A percentile compares a stretch with the other conserved stretches of the same genome.
Conservation (phyloP, 1,140 invertebrate genomes). For the Hylaeus volcanicus region DNA sequence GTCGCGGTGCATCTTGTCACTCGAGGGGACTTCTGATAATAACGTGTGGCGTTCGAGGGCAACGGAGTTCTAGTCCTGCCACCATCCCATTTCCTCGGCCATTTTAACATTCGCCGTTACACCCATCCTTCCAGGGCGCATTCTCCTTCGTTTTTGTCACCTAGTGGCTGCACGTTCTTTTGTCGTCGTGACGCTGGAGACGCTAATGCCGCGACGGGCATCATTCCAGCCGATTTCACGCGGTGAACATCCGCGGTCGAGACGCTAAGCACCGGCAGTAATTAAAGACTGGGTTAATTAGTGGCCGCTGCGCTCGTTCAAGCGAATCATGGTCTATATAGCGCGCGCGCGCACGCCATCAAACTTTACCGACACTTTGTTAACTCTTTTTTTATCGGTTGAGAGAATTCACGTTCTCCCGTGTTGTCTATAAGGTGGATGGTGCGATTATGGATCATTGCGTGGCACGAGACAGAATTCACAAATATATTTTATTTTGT, state of each 20-base stretch:
- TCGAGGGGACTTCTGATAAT: slow-evolving; percentile 2
- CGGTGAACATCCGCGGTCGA: slow-evolving; percentile 36
- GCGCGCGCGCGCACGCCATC: background rate
- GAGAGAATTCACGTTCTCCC: background rate
- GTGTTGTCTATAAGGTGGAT: background rate
- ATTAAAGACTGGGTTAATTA: slow-evolving; percentile 55
- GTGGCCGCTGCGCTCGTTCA: slow-evolving; percentile 34
- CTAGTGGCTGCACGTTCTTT: slow-evolving; percentile 24
- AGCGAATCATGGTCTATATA: slow-evolving; percentile 24
- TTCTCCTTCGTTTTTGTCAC: slow-evolving; percentile 9
- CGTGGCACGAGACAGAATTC: too few species aligned
- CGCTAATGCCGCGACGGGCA: slow-evolving; percentile 9
- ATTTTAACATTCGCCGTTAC: too few species aligned
- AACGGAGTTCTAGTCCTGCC: too few species aligned
- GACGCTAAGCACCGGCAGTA: slow-evolving; percentile 44
- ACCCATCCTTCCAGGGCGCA: background rate
- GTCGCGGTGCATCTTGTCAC: background rate
- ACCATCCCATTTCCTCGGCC: too few species aligned
- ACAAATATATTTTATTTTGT: too few species aligned
- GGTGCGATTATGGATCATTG: slow-evolving; percentile 17
- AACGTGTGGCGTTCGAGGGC: too few species aligned
- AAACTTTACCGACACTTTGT: slow-evolving; percentile 27
- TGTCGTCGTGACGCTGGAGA: background rate
- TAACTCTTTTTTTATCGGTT: background rate
- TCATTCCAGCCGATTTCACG: slow-evolving; percentile 54